Base-by-base conservation (phyloP, 2,797 vertebrate species). In the Darevskia nairensis region DNA sequence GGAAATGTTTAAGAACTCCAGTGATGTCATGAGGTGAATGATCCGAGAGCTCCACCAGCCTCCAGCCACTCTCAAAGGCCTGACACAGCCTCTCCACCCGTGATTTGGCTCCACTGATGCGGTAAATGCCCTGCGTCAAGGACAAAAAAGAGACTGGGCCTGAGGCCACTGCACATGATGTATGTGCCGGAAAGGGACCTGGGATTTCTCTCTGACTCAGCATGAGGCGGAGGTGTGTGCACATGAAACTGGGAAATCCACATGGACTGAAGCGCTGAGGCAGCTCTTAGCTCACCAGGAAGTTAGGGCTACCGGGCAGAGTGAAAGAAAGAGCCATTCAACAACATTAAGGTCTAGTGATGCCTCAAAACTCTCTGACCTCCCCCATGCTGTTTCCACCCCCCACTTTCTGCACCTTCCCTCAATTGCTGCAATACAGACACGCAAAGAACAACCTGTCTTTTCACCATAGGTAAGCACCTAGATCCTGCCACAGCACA, bases 11-110 rank as follows among this genome's bases (percentile, higher is more conserved):
- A 35, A 99, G 97, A 84, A 98, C 96, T 0, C 98, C 97, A 0
- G 98, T 97, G 95, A 99, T 96, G 84, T 99, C 99, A 7, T 99
- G 99, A 0, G 99, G 98, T 0, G 98, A 99, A 88, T 97, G 96
- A 68, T 98, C 98, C 0, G 98, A 98, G 59, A 99, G 97, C 88
- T 99, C 98, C 89, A 98, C 98, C 89, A 98, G 94, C 0, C 97
- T 96, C 90, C 97, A 97, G 9, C 98, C 98, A 0, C 93, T 97
- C 95, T 99, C 99, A 3, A 99, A 98, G 3, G 98, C 97, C 90
- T 98, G 98, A 89, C 98, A 98, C 77, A 98, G 96, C 92, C 98
- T 98, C 61, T 98, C 98, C 90, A 98, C 97, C 0, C 99, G 98
- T 55, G 98, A 97, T 89, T 98, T 98, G 84, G 98, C 98, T 4